Evolutionary conservation across 1,140 invertebrate genomes (phyloP).

Genomic region (Macrotrachela quadricornifera): DNA sequence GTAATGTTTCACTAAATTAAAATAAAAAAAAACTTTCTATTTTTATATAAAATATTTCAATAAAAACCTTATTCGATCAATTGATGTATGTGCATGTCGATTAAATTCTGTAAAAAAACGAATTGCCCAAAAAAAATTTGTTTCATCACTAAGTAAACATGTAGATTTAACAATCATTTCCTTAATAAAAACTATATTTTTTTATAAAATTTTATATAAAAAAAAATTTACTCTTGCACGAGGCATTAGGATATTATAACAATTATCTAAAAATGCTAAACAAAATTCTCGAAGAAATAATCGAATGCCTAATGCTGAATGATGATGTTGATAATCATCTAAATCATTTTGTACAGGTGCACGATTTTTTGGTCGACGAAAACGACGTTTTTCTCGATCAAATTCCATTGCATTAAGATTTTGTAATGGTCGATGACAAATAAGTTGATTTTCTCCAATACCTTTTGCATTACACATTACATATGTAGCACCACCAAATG

Average conservation of each 20-base stretch:
- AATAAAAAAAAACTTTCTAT: slow-evolving; percentile 8
- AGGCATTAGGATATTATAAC: slow-evolving; percentile 73
- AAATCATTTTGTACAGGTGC: slow-evolving; percentile 33
- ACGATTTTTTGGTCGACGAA: slow-evolving; percentile 44
- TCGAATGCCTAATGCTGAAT: slow-evolving; percentile 55
- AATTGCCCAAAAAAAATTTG: slow-evolving; percentile 75
- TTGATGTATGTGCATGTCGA: slow-evolving; percentile 53
- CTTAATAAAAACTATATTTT: slow-evolving; percentile 9
- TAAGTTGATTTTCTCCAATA: slow-evolving; percentile 64
- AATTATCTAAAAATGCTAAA: slow-evolving; percentile 64
- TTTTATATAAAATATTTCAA: not conserved
- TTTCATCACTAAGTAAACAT: slow-evolving; percentile 54
- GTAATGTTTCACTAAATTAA: slow-evolving; percentile 21
- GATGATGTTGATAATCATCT: slow-evolving; percentile 35
- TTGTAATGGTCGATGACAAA: slow-evolving; percentile 60
- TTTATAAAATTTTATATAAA: not conserved
- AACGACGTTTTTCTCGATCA: slow-evolving; percentile 37
- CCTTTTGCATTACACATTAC: slow-evolving; percentile 76
- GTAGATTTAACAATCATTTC: slow-evolving; percentile 41
- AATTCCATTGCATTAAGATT: slow-evolving; percentile 49
- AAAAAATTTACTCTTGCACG: slow-evolving; percentile 40
- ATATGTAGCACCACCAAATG: slow-evolving; percentile 67
- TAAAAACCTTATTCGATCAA: slow-evolving; percentile 62
- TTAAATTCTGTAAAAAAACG: slow-evolving; percentile 95
- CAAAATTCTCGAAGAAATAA: slow-evolving; percentile 80